These are phyloP conservation scores for Platycercus adscitus DNA, from an alignment of 2,113 vertebrate genomes.

Conservation along the genomic window DNA sequence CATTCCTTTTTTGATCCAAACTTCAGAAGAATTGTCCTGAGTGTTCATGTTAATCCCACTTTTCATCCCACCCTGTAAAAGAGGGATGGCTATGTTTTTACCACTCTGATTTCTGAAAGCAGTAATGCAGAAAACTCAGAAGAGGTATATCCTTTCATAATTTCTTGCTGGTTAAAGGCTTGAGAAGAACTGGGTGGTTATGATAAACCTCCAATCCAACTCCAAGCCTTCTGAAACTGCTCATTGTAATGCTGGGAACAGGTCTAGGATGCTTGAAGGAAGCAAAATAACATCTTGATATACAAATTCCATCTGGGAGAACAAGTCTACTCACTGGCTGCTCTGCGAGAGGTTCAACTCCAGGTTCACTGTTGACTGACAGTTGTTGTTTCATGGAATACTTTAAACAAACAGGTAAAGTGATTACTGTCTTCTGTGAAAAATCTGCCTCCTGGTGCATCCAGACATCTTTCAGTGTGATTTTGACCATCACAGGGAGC, in stretches of 20 bases:
- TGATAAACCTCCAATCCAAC: not conserved
- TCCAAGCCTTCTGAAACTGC: not conserved
- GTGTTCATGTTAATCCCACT: not conserved
- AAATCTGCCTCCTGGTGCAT: not conserved
- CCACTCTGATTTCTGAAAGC: not conserved
- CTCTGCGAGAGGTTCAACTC: not conserved
- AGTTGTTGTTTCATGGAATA: not conserved
- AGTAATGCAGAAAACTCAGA: not conserved
- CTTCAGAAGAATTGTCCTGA: conserved; percentile 17
- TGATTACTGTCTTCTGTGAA: not conserved
- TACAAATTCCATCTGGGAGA: not conserved
- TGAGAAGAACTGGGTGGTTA: not conserved
- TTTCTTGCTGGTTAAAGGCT: not conserved
- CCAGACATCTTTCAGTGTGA: not conserved
- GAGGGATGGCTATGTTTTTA: not conserved
- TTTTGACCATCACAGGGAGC: not conserved
- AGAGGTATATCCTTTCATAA: not conserved
- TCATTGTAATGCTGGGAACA: not conserved
- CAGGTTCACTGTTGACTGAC: not conserved
- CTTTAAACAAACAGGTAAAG: not conserved
- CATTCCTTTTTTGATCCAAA: not conserved
- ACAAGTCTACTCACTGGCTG: not conserved
- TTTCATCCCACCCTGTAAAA: not conserved
- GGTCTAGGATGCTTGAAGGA: not conserved
- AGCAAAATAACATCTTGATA: not conserved